Evolutionary conservation across 2,797 vertebrate genomes (phyloP).

Genomic region (Rousettus madagascariensis): DNA sequence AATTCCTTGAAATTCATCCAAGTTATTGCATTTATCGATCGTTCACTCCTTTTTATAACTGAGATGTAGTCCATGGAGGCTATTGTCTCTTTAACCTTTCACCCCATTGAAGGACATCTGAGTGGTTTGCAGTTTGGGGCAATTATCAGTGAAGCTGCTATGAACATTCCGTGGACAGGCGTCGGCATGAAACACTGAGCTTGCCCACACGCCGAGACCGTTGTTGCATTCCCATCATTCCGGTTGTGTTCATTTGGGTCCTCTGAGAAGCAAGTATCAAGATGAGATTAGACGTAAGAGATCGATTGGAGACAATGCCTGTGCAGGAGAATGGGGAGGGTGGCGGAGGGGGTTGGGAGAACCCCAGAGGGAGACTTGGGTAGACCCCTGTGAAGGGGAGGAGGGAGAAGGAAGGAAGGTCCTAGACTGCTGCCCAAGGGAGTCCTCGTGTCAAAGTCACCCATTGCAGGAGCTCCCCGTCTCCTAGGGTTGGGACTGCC

Average conservation of each 20-base stretch:
- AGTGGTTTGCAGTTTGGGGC: neutral
- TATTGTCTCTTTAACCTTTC: neutral
- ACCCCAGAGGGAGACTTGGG: too few species aligned
- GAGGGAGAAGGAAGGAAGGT: neutral
- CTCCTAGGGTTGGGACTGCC: neutral
- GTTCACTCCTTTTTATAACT: neutral
- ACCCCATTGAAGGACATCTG: neutral
- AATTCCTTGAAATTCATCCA: neutral
- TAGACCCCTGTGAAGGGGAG: neutral
- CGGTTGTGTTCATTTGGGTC: neutral
- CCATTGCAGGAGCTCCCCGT: accelerated
- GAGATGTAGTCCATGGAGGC: neutral
- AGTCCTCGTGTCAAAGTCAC: too few species aligned
- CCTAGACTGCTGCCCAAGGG: neutral
- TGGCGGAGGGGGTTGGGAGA: neutral
- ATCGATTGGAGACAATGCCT: neutral
- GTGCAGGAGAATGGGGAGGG: accelerated
- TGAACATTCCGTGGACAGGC: neutral
- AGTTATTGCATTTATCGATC: neutral
- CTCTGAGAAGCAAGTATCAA: neutral
- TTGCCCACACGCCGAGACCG: accelerated
- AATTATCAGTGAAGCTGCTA: neutral
- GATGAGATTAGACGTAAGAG: neutral
- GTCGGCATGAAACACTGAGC: neutral
- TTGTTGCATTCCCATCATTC: neutral